Conservation (phyloP, 2,888 invertebrate genomes). For the Chromoteleia sp. region DNA sequence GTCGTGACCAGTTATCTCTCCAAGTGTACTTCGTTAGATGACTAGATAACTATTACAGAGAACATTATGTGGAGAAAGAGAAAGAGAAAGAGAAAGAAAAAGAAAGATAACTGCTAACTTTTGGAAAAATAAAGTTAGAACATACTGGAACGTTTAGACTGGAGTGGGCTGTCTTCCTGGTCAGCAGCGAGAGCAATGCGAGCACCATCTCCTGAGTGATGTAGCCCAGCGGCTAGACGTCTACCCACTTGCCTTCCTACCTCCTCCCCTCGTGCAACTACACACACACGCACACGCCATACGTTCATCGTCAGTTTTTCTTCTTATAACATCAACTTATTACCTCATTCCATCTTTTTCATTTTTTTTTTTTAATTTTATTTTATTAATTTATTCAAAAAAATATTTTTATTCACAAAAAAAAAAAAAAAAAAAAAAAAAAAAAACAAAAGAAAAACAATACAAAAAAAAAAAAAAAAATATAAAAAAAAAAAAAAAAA, state of each 20-base stretch:
- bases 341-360: too few relatives aligned
- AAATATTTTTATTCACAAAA: too few relatives aligned
- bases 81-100: conserved; percentile 53
- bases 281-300: conserved; percentile 78
- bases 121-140: conserved; percentile 75
- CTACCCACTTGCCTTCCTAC: conserved; percentile 85
- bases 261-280: conserved; percentile 84
- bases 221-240: conserved; percentile 86
- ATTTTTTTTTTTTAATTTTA: neutral
- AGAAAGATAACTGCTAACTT: conserved; percentile 39
- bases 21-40: too few relatives aligned
- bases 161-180: conserved; percentile 93
- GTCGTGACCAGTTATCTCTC: too few relatives aligned
- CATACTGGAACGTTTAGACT: conserved; percentile 94
- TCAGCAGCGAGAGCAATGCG: conserved; percentile 87
- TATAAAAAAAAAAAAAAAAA: too few relatives aligned
- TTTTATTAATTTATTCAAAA: conserved; percentile 5
- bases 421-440: too few relatives aligned
- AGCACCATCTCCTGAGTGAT: conserved; percentile 86
- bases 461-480: too few relatives aligned
- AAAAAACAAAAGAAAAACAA: too few relatives aligned
- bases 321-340: too few relatives aligned
- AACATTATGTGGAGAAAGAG: conserved; percentile 37
- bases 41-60: too few relatives aligned
- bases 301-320: conserved; percentile 29